Evolutionary conservation across 1,140 invertebrate species (phyloP), one percentile per base, ranked within the genome.

Genomic region (Antheraea pernyi): DNA sequence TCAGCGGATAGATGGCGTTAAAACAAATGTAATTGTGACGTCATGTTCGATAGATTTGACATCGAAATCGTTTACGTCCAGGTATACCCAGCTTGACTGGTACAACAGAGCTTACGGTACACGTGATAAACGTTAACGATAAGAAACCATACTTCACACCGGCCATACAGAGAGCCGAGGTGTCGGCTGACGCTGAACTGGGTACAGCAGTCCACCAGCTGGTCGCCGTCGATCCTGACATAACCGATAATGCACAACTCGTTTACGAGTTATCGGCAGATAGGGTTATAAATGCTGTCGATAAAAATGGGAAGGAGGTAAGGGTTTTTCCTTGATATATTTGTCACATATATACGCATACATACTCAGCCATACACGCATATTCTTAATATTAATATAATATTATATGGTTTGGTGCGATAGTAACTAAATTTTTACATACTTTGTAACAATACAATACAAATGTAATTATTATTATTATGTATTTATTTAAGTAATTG

Each of bases 61-160:
- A 30, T 30, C 22, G 22, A 30, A 30, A 30, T 30, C 1, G 22
- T 22, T 18, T 18, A 37, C 6, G 19, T 59, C 9, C 73, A 95
- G 95, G 96, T 59, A 95, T 94, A 3, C 97, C 97, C 9, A 95
- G 95, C 77, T 88, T 97, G 64, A 97, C 96, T 0, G 97, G 97
- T 13, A 97, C 96, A 0, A 95, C 97, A 0, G 96, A 95, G 0
- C 78, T 98, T 0, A 95, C 95, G 59, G 94, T 98, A 3, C 95
- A 94, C 75, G 94, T 98, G 2, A 94, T 96, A 22, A 97, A 98
- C 83, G 97, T 95, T 37, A 99, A 99, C 84, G 97, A 98, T 82
- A 98, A 98, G 86, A 93, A 95, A 72, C 98, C 98, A 0, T 95
- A 95, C 80, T 98, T 99, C 83, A 94, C 94, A 3, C 98, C 98